A percentile compares a stretch with the other conserved stretches of the same genome.
These are phyloP conservation scores for Nothobranchius furzeri DNA, from an alignment of 2,113 vertebrate genomes.

Conservation along the genomic window DNA sequence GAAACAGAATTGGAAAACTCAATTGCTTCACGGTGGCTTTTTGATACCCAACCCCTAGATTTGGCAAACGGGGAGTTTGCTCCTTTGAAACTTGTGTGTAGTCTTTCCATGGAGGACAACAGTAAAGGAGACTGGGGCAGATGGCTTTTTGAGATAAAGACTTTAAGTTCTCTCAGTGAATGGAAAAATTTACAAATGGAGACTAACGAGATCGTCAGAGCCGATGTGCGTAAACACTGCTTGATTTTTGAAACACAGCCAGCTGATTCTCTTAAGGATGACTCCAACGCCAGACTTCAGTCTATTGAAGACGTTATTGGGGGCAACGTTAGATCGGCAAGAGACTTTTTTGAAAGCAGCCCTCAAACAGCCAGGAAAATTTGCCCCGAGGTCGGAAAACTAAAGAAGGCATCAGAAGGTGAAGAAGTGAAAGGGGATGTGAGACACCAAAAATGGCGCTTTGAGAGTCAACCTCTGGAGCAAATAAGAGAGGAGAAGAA, in stretches of 20 bases:
- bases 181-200: constrained; percentile 72
- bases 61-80: constrained; percentile 75
- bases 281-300: constrained; percentile 64
- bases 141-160: constrained; percentile 88
- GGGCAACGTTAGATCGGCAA: constrained; percentile 86
- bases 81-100: constrained; percentile 81
- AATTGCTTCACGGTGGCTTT: constrained; percentile 84
- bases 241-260: constrained; percentile 88
- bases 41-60: constrained; percentile 86
- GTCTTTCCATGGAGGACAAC: constrained; percentile 85
- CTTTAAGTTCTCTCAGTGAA: constrained; percentile 80
- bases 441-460: constrained; percentile 86
- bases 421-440: constrained; percentile 87
- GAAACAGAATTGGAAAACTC: constrained; percentile 83
- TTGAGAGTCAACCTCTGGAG: constrained; percentile 87
- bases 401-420: constrained; percentile 72
- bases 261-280: constrained; percentile 83
- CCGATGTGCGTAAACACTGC: constrained; percentile 87
- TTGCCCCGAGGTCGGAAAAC: constrained; percentile 79
- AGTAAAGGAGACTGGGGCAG: constrained; percentile 79
- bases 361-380: constrained; percentile 80
- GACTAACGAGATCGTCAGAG: constrained; percentile 81
- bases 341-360: constrained; percentile 87
- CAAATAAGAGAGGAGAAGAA: constrained; percentile 86
- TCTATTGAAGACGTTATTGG: constrained; percentile 82